Evolutionary conservation across 2,113 vertebrate species (phyloP).

Genomic region (Rhabdornis inornatus): DNA sequence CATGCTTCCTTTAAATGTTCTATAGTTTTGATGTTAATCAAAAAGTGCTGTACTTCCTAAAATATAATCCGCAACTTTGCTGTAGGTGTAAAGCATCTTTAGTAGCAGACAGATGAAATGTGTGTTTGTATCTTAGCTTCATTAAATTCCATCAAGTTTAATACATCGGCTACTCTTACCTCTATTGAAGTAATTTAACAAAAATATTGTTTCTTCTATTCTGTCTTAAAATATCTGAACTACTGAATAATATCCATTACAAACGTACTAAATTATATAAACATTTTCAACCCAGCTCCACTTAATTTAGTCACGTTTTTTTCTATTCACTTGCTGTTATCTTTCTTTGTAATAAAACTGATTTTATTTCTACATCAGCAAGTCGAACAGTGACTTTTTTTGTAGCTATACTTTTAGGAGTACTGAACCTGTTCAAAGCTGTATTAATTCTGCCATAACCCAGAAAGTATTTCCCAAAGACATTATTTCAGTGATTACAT

Average conservation of each 20-base stretch:
- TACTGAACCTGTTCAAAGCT: not conserved
- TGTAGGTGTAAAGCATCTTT: not conserved
- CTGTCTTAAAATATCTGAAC: not conserved
- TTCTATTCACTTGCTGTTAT: not conserved
- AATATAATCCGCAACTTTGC: not conserved
- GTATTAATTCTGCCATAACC: not conserved
- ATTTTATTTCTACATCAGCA: not conserved
- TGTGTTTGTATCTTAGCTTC: not conserved
- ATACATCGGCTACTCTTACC: not conserved
- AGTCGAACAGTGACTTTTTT: not conserved
- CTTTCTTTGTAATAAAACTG: not conserved
- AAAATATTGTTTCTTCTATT: not conserved
- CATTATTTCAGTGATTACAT: not conserved
- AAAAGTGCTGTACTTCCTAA: not conserved
- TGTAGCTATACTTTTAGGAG: not conserved
- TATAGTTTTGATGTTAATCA: not conserved
- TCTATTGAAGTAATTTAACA: not conserved
- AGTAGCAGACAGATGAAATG: not conserved
- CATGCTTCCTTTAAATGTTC: not conserved
- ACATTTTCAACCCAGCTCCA: not conserved
- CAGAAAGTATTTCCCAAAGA: not conserved
- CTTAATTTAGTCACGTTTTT: not conserved
- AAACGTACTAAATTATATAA: not conserved
- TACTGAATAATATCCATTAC: not conserved
- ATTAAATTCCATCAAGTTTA: not conserved